Conservation (phyloP, 2,797 vertebrate species). For the Distichodus sexfasciatus region DNA sequence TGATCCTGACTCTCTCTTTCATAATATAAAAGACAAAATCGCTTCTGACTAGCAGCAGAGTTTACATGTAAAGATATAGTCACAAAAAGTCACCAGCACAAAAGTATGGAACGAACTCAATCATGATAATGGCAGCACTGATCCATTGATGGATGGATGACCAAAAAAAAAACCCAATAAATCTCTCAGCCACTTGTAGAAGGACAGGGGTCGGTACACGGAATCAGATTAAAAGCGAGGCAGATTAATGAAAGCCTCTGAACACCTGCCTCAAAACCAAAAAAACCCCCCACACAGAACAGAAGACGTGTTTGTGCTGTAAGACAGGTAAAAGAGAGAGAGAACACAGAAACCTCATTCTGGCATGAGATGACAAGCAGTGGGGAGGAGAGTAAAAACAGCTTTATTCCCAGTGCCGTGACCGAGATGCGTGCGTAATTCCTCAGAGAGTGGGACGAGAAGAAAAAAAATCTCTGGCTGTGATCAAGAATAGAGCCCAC, state of each 20-base stretch:
- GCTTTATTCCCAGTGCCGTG: constrained; percentile 25
- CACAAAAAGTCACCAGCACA: neutral
- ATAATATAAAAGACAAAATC: neutral
- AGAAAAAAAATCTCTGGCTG: neutral
- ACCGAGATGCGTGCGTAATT: neutral
- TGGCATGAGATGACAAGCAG: constrained; percentile 13
- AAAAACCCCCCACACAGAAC: too few species aligned
- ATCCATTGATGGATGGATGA: neutral
- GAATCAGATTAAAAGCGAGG: constrained; percentile 40
- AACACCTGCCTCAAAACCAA: constrained; percentile 2
- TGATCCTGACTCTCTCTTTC: too few species aligned
- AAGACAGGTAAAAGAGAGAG: constrained; percentile 11
- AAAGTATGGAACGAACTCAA: constrained; percentile 3
- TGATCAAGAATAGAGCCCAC: constrained; percentile 19
- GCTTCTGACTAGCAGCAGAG: neutral
- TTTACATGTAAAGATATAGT: neutral
- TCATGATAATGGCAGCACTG: neutral
- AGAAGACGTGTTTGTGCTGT: too few species aligned
- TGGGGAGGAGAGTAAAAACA: neutral
- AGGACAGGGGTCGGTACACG: constrained; percentile 26
- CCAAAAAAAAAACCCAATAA: constrained; percentile 38
- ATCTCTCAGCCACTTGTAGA: constrained; percentile 27
- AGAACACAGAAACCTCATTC: neutral
- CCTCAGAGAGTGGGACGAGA: neutral
- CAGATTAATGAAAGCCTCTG: constrained; percentile 43